Percentiles rank a stretch among this genome's conserved stretches.
Conservation (phyloP, 2,888 invertebrate genomes). For the Elaeidobius kamerunicus region DNA sequence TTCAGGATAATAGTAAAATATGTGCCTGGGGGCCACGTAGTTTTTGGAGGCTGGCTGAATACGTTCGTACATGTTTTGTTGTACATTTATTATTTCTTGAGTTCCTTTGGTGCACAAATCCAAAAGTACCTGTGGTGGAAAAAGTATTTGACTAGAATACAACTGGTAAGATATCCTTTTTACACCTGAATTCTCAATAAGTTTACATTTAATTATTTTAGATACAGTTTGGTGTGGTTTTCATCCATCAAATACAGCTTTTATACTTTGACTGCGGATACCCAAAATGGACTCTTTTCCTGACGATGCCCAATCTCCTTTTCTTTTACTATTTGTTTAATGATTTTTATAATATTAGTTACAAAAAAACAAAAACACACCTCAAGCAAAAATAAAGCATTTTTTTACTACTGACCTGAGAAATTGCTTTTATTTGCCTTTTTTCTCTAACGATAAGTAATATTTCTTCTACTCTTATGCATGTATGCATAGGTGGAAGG, state of each 20-base stretch:
- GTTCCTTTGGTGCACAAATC: slow-evolving; percentile 20
- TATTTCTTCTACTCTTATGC: too few relatives aligned
- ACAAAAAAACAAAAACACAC: slow-evolving; percentile 43
- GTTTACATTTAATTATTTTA: not conserved
- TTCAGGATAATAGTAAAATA: slow-evolving; percentile 75
- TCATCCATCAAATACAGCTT: slow-evolving; percentile 81
- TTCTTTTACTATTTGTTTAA: slow-evolving; percentile 92
- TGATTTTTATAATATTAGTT: slow-evolving; percentile 85
- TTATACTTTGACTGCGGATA: slow-evolving; percentile 85
- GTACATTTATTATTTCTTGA: slow-evolving; percentile 25
- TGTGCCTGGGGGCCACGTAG: slow-evolving; percentile 66
- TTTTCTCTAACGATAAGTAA: too few relatives aligned
- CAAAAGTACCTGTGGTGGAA: slow-evolving; percentile 69
- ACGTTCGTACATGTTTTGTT: slow-evolving; percentile 60
- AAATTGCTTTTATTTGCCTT: too few relatives aligned
- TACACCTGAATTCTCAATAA: not conserved
- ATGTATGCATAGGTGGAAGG: too few relatives aligned
- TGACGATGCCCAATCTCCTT: slow-evolving; percentile 85
- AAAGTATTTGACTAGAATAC: slow-evolving; percentile 76
- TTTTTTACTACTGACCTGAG: too few relatives aligned
- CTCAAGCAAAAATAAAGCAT: not conserved
- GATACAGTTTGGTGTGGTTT: slow-evolving; percentile 67
- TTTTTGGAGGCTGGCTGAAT: slow-evolving; percentile 66
- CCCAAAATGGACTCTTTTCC: slow-evolving; percentile 75
- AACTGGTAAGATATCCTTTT: slow-evolving; percentile 58